These are phyloP conservation scores for Eulemur macaco DNA, from an alignment of 2,113 vertebrate genomes.

Conservation along the genomic window DNA sequence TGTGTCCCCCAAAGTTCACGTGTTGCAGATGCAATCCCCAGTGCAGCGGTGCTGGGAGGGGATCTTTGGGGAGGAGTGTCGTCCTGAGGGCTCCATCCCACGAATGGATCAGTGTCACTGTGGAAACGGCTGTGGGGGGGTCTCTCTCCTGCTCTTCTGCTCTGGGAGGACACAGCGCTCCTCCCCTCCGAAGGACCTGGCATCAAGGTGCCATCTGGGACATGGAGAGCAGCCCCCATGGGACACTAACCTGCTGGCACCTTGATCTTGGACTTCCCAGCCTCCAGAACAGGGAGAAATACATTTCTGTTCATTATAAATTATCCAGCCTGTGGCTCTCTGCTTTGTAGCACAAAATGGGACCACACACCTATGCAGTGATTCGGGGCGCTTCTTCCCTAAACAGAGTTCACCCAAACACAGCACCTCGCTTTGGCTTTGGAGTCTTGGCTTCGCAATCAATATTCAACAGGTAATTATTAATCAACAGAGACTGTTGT, in stretches of 20 bases:
- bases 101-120: no score
- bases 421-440: background rate
- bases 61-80: background rate
- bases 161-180: background rate
- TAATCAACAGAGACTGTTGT: rapidly evolving
- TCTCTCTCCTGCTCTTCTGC: background rate
- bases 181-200: background rate
- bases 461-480: background rate
- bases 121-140: background rate
- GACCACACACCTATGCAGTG: background rate
- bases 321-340: background rate
- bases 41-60: background rate
- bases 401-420: rapidly evolving
- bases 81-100: background rate
- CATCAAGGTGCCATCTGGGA: background rate
- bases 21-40: background rate
- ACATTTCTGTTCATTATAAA: background rate
- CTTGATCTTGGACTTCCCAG: background rate
- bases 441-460: background rate
- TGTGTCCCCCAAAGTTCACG: background rate
- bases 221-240: background rate
- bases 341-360: no score
- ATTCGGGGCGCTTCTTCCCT: background rate
- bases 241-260: background rate
- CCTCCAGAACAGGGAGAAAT: background rate